Evolutionary conservation across 1,140 invertebrate species (phyloP).

Genomic region (Drosophila elegans): DNA sequence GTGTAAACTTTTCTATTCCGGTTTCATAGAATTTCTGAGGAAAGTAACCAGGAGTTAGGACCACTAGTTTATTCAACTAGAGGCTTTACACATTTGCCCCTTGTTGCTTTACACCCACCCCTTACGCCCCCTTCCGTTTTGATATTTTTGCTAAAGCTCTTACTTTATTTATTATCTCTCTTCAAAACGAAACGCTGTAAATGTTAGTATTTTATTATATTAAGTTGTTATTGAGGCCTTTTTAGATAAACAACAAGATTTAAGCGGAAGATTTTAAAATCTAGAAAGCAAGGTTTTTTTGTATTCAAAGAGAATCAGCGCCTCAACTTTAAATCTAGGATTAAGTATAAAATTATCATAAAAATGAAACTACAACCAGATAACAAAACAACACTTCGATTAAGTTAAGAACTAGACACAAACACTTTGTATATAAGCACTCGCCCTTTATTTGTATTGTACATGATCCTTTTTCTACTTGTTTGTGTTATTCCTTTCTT

Average conservation of each 20-base stretch:
- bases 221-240: slow-evolving; percentile 81
- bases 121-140: slow-evolving; percentile 19
- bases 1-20: not conserved
- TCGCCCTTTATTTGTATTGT: slow-evolving; percentile 43
- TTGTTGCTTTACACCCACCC: slow-evolving; percentile 11
- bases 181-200: slow-evolving; percentile 54
- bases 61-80: slow-evolving; percentile 27
- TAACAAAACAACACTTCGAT: slow-evolving; percentile 16
- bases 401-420: slow-evolving; percentile 42
- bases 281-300: slow-evolving; percentile 30
- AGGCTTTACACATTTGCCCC: slow-evolving; percentile 26
- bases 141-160: slow-evolving; percentile 49
- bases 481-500: slow-evolving; percentile 18
- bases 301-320: slow-evolving; percentile 32
- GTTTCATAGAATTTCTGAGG: not conserved
- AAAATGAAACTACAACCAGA: slow-evolving; percentile 14
- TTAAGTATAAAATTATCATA: slow-evolving; percentile 41
- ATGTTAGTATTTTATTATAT: slow-evolving; percentile 77
- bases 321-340: slow-evolving; percentile 57
- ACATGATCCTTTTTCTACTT: slow-evolving; percentile 46
- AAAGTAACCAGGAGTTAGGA: not conserved
- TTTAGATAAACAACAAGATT: slow-evolving; percentile 47
- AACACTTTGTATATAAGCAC: slow-evolving; percentile 61
- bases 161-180: slow-evolving; percentile 49
- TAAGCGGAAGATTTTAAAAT: slow-evolving; percentile 16